Base-by-base conservation (phyloP, 2,888 invertebrate genomes). In the Nemotelus pantherinus region DNA sequence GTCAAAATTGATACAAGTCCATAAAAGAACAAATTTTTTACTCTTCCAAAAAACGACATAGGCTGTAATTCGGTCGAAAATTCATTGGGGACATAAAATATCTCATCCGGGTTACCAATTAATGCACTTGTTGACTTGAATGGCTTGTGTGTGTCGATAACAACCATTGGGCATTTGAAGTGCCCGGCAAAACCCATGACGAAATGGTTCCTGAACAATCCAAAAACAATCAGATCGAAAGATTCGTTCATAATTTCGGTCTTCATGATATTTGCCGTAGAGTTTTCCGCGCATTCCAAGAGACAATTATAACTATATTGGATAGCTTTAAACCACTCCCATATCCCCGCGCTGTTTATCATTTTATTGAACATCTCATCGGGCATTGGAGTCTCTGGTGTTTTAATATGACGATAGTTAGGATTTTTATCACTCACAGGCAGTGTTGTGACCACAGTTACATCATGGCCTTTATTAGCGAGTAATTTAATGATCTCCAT, bases 391-490 rank as follows among this genome's bases (percentile, higher is more conserved):
- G 9, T 0, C 3, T 74, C 68, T 1, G 58, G 45, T 2, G 77
- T 25, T 6, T 63, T 48, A 7, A 79, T 57, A 39, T 79, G 71
- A 3, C 70, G 77, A 60, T 70, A 71, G 57, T 75, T 71, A 2
- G 75, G 76, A 58, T 57, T 44, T 6, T n/a, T 63, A 3, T 63
- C 70, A 43, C 60, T 76, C 2, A 86, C 83, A 10, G 83, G 80
- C 10, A 82, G 10, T 2, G 82, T 77, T 0, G 83, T 83, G 0
- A 86, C 83, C 2, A 86, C 84, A 0, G 86, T 87, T 1, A 87
- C 82, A 81, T 87, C 84, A 79, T 87, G 87, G 0, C 87, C 87
- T 50, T 81, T 77, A 78, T 85, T 85, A 0, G 84, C 84, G 65
- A 87, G 78, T 0, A 83, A 81, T 76, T 83, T 83, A 72, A 82